Conservation (phyloP, 2,113 vertebrate genomes). For the Ceyx margarethae region DNA sequence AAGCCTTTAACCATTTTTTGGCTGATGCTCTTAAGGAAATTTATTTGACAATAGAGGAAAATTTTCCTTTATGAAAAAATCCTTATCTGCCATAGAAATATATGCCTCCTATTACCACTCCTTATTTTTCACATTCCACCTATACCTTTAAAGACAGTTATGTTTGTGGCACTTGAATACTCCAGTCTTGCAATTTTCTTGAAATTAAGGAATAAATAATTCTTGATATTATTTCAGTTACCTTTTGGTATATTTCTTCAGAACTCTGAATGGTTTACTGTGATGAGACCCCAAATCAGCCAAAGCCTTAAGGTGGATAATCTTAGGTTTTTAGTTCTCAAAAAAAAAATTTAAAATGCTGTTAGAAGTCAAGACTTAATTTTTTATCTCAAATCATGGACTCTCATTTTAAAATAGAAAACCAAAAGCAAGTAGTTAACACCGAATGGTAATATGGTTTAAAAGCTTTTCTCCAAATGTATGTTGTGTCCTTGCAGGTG, state of each 20-base stretch:
- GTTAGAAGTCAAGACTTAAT: not conserved
- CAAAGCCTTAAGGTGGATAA: not conserved
- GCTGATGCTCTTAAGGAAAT: no score
- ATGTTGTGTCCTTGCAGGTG: not conserved
- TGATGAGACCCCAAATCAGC: not conserved
- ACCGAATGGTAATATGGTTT: not conserved
- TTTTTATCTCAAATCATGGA: not conserved
- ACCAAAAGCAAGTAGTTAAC: not conserved
- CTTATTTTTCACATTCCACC: not conserved
- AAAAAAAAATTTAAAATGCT: not conserved
- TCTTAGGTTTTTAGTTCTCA: not conserved
- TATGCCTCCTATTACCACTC: no score
- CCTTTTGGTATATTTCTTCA: not conserved
- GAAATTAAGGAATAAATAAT: not conserved
- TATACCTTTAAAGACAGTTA: not conserved
- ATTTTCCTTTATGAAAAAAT: no score
- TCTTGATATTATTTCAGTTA: not conserved
- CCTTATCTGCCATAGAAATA: no score
- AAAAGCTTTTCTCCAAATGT: not conserved
- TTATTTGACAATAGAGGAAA: no score
- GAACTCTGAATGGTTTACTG: not conserved
- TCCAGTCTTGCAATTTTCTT: not conserved
- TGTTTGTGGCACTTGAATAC: not conserved
- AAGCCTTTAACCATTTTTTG: no score
- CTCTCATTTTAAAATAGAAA: not conserved